Evolutionary conservation across 2,888 invertebrate species (phyloP), one percentile per base, ranked within the genome.

Genomic region (Ophraella communa): DNA sequence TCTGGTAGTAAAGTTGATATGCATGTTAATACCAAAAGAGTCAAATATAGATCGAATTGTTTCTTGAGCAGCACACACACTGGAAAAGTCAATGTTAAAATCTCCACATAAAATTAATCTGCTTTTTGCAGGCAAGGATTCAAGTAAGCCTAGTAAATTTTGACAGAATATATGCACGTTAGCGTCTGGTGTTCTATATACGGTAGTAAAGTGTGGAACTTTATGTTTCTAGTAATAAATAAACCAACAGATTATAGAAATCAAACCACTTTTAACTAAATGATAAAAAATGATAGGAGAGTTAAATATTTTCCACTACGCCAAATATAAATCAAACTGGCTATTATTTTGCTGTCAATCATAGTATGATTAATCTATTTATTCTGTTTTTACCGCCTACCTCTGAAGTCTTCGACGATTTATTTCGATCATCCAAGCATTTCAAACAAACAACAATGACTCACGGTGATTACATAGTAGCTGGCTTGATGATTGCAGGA

Each of bases 371-470:
- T 54, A 54, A 54, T 54, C 35, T 39, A 39, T 39, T 23, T 23
- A 7, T 42, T 21, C 3, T 21, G 8, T 21, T 20, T 35, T 30
- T 18, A 1, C 30, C 33, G 53, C 35, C 21, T 20, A 11, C 53
- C 21, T 35, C 18, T 30, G 53, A 35, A 53, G n/a, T 35, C 33
- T 35, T 35, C 24, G 14, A 23, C 35, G 23, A 54, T 54, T 54
- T 54, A 24, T 54, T 39, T 54, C 18, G 18, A 52, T 52, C 52
- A 53, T 33, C 33, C 27, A 11, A 14, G 23, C 39, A 42, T 8
- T 35, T 23, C 53, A 53, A 53, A 53, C 53, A 53, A 53, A 53
- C 35, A 53, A 33, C n/a, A 39, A 39, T 33, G 53, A 54, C 53
- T 54, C 39, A 54, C 24, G 54, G n/a, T 54, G 24, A 33, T 52